Percentiles rank a stretch among this genome's conserved stretches.
These are phyloP conservation scores for human DNA, from an alignment of 2,113 vertebrate species.

Conservation along the genomic window GRCh38 chr3:142779001-142779500, in stretches of 20 bases:
- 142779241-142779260: background rate
- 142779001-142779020: background rate
- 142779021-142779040: constrained; percentile 14
- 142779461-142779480: background rate
- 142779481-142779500: background rate
- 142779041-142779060: background rate
- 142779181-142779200: background rate
- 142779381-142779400: background rate
- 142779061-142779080: background rate
- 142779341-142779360: background rate
- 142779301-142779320: background rate
- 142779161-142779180: background rate
- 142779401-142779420: background rate
- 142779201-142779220: background rate
- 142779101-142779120: constrained; percentile 4
- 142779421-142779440: background rate
- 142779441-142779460: constrained; percentile 5
- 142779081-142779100: background rate
- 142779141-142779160: constrained; percentile 10
- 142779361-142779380: background rate
- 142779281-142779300: constrained; percentile 6
- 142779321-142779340: background rate
- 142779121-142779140: background rate
- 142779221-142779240: background rate
- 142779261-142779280: background rate